Percentiles rank a stretch among this genome's conserved stretches.
These are phyloP conservation scores for Pristionchus arcanus DNA, from an alignment of 2,888 invertebrate species.

Conservation along the genomic window DNA sequence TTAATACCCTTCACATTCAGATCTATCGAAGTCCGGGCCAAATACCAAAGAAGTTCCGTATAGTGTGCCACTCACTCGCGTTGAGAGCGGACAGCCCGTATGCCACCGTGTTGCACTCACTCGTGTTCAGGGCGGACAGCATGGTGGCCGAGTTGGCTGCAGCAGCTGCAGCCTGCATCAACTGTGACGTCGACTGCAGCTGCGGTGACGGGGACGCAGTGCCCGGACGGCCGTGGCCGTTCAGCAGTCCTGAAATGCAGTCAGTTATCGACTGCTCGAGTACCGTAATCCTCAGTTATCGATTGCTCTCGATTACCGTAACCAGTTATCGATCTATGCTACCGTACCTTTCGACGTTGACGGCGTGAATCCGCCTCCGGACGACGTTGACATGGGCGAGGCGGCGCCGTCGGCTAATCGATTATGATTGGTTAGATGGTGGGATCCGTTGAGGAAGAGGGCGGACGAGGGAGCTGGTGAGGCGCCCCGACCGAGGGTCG, in stretches of 20 bases:
- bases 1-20: too few relatives aligned
- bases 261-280: not conserved
- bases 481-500: not conserved
- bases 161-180: conserved; percentile 14
- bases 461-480: not conserved
- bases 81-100: too few relatives aligned
- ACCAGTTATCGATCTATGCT: conserved; percentile 3
- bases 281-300: not conserved
- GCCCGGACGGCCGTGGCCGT: not conserved
- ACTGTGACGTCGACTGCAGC: not conserved
- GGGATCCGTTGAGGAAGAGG: conserved; percentile 11
- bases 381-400: conserved; percentile 44
- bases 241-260: not conserved
- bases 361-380: not conserved
- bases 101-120: not conserved
- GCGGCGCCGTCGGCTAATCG: conserved; percentile 55
- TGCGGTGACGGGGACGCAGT: not conserved
- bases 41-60: too few relatives aligned
- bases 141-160: conserved; percentile 42
- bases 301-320: not conserved
- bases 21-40: too few relatives aligned
- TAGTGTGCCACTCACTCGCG: too few relatives aligned
- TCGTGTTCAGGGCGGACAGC: conserved; percentile 32
- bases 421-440: conserved; percentile 58
- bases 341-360: conserved; percentile 27